Base-by-base conservation (phyloP, 2,888 invertebrate species). In the Calliphora vomitoria region DNA sequence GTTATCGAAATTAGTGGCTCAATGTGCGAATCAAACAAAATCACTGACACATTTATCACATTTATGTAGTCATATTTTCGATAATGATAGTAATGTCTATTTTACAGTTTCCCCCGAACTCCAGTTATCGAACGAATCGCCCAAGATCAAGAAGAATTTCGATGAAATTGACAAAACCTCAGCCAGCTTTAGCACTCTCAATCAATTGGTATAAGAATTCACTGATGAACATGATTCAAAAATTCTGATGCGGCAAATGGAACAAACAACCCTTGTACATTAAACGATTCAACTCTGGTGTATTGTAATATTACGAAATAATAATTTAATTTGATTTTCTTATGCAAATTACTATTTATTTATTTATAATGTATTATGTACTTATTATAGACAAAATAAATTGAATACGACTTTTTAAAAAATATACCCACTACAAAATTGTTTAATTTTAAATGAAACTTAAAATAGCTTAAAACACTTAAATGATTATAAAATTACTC, bases 121-220 rank as follows among this genome's bases (percentile, higher is more conserved):
- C 0, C 87, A 87, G 64, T 5, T 85, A 15, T 20, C 82, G 0
- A 79, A 53, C 11, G 87, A 79, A 10, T 55, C 69, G 5, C 53
- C 68, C 20, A 89, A 89, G 72, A 69, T 84, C 25, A 89, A 89
- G 60, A 88, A 88, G 75, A 88, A 89, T 78, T 89, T 89, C 31
- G 88, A 89, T 83, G 89, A 89, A 88, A 89, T 89, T 38, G 89
- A 89, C 60, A 88, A 88, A 75, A 87, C 89, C 10, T 89, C 89
- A 20, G 82, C 88, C 47, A 88, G 87, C 69, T 89, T 89, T 64
- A 89, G 88, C 78, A 89, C 88, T 60, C 82, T 89, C 15, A 89
- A 88, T 64, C 89, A 89, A 83, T 55, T 89, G 15, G 85, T 89
- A 79, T 89, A 89, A 74, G 44, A 66, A 31, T 15, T 50, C n/a